Conservation (phyloP, 2,888 invertebrate genomes). For the Orthosia gracilis region DNA sequence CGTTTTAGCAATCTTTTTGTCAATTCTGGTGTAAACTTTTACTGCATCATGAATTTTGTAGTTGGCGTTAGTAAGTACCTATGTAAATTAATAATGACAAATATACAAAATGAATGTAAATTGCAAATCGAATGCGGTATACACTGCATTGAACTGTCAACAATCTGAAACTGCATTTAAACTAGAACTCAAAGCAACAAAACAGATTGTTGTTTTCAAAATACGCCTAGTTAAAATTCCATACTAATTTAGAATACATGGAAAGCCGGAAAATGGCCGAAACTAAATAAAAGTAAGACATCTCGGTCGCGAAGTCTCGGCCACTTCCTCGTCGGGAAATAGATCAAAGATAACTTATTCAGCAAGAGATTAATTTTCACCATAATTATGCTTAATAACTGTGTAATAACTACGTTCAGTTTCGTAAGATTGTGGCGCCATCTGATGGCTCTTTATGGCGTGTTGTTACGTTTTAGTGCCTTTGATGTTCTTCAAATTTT, state of each 20-base stretch:
- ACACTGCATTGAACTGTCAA: conserved; percentile 19
- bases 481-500: conserved; percentile 62
- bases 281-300: conserved; percentile 61
- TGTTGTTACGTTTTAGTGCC: conserved; percentile 58
- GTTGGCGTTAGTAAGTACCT: background rate
- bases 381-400: conserved; percentile 80
- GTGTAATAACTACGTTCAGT: conserved; percentile 65
- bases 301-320: conserved; percentile 60
- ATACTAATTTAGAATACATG: conserved; percentile 64
- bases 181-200: conserved; percentile 34
- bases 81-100: conserved; percentile 25
- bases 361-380: conserved; percentile 78
- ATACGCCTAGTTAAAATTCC: conserved; percentile 67
- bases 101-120: conserved; percentile 7
- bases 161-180: conserved; percentile 36
- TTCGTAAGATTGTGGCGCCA: conserved; percentile 74
- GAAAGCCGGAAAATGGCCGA: conserved; percentile 67
- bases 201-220: conserved; percentile 42
- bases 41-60: background rate
- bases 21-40: background rate
- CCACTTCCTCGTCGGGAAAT: conserved; percentile 82
- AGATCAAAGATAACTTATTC: conserved; percentile 81
- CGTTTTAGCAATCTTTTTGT: background rate
- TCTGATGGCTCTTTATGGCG: conserved; percentile 62
- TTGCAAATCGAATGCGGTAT: conserved; percentile 20